Percentiles rank a stretch among this genome's conserved stretches.
Conservation (phyloP, 2,888 invertebrate species). For the Baronia brevicornis region DNA sequence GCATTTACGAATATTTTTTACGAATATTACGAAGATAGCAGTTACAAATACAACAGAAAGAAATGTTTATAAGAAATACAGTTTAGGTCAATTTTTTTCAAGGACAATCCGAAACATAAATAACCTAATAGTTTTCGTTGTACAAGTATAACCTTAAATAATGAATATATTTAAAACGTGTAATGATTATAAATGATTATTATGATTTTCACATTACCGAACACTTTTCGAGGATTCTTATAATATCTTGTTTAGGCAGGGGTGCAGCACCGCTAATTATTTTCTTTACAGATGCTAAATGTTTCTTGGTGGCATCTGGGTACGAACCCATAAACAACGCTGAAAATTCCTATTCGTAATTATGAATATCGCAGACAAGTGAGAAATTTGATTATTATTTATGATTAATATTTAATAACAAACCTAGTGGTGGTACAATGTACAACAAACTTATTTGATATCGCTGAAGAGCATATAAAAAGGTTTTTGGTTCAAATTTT, state of each 20-base stretch:
- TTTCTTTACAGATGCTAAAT: constrained; percentile 70
- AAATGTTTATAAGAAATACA: no score
- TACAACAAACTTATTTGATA: constrained; percentile 77
- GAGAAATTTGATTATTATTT: no score
- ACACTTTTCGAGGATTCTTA: constrained; percentile 62
- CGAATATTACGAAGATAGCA: no score
- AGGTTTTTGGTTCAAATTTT: constrained; percentile 81
- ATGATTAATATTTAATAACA: no score
- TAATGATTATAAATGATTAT: no score
- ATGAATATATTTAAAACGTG: neutral
- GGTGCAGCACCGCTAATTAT: constrained; percentile 81
- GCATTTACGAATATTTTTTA: no score
- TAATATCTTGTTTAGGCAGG: constrained; percentile 72
- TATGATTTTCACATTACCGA: no score
- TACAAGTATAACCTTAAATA: neutral
- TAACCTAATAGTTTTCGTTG: neutral
- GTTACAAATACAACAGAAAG: no score
- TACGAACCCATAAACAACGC: constrained; percentile 81
- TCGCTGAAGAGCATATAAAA: constrained; percentile 77
- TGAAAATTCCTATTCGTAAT: constrained; percentile 32
- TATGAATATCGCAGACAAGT: neutral
- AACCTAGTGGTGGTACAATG: constrained; percentile 85
- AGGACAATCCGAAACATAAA: no score
- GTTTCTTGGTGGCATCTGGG: constrained; percentile 72
- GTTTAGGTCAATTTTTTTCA: no score